Percentiles rank a stretch among this genome's conserved stretches.
These are phyloP conservation scores for Styela plicata DNA, from an alignment of 23 tunicate genomes.

Conservation along the genomic window DNA sequence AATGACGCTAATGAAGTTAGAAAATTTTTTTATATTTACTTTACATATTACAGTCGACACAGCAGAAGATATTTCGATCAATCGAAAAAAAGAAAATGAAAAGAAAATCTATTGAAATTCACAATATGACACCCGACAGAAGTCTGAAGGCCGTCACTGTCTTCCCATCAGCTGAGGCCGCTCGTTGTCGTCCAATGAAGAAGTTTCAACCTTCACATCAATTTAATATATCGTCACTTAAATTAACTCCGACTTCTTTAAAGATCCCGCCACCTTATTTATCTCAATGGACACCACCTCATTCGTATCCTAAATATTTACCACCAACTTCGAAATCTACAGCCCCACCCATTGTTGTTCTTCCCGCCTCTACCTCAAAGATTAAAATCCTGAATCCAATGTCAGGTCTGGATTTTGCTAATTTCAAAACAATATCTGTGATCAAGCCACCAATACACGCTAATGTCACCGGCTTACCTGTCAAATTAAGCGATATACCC, in stretches of 20 bases:
- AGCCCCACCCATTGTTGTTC: neutral
- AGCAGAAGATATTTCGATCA: slow-evolving; percentile 8
- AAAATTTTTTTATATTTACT: no score
- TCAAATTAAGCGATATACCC: no score
- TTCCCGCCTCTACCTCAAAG: neutral
- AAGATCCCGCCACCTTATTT: neutral
- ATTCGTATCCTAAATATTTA: no score
- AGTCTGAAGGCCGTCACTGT: no score
- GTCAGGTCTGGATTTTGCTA: neutral
- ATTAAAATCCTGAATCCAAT: neutral
- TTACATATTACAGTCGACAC: slow-evolving; percentile 9
- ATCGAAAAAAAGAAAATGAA: slow-evolving; percentile 3
- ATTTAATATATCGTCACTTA: neutral
- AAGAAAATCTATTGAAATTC: no score
- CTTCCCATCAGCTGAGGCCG: no score
- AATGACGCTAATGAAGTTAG: no score
- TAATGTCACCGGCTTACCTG: no score
- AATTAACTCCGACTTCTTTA: neutral
- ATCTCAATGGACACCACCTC: neutral
- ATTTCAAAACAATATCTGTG: neutral
- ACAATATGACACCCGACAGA: no score
- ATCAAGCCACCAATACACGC: neutral
- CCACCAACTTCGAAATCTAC: neutral
- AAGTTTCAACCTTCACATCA: no score
- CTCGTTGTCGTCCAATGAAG: neutral